Conservation (phyloP, 1,140 invertebrate genomes). For the Belonocnema kinseyi region DNA sequence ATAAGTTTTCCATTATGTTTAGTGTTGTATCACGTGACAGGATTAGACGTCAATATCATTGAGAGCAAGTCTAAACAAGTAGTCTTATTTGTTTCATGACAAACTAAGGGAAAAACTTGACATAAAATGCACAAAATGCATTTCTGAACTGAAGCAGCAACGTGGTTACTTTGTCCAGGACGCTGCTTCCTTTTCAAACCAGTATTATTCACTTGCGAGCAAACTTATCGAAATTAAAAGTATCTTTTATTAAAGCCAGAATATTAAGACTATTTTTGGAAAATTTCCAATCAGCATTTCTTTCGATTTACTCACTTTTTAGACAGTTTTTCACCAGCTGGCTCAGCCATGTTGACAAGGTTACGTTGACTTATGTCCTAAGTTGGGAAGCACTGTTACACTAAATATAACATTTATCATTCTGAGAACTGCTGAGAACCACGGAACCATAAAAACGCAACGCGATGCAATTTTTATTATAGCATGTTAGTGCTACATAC, state of each 20-base stretch:
- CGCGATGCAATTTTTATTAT: too few relatives aligned
- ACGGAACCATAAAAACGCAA: too few relatives aligned
- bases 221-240: neutral
- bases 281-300: slow-evolving; percentile 57
- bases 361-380: neutral
- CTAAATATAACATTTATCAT: neutral
- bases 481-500: too few relatives aligned
- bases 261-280: neutral
- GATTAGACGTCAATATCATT: slow-evolving; percentile 45
- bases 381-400: neutral
- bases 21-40: slow-evolving; percentile 49
- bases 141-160: slow-evolving; percentile 37
- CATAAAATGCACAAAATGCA: too few relatives aligned
- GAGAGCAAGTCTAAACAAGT: slow-evolving; percentile 48
- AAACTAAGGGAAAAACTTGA: neutral
- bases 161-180: neutral
- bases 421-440: neutral
- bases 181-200: neutral
- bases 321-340: slow-evolving; percentile 78
- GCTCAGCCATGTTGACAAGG: slow-evolving; percentile 76
- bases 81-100: slow-evolving; percentile 54
- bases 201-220: slow-evolving; percentile 22
- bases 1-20: slow-evolving; percentile 13
- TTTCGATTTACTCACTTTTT: slow-evolving; percentile 81
- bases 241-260: slow-evolving; percentile 30